A percentile compares a stretch with the other conserved stretches of the same genome.
Conservation (phyloP, 2,888 invertebrate species). For the Elegia similella region DNA sequence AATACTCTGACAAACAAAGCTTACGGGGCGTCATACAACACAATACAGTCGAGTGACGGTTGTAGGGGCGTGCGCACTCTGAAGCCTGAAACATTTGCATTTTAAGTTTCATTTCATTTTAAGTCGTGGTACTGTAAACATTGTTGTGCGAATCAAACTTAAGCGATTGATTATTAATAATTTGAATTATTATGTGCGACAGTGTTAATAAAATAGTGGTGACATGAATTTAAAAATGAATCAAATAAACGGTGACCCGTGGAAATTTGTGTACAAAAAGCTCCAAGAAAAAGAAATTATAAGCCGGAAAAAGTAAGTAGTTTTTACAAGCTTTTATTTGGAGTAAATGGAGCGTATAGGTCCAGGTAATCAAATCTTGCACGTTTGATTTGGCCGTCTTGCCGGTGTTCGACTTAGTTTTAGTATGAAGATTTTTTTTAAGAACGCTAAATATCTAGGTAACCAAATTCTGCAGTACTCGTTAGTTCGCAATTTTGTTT, state of each 20-base stretch:
- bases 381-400: too few relatives aligned
- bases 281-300: conserved; percentile 67
- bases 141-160: too few relatives aligned
- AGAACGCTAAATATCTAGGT: too few relatives aligned
- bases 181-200: neutral
- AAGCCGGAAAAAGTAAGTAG: conserved; percentile 61
- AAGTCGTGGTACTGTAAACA: too few relatives aligned
- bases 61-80: conserved; percentile 44
- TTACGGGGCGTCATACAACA: conserved; percentile 39
- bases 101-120: conserved; percentile 3
- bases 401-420: too few relatives aligned
- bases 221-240: conserved; percentile 17
- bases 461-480: too few relatives aligned
- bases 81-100: conserved; percentile 52
- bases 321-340: too few relatives aligned
- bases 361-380: too few relatives aligned
- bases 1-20: conserved; percentile 63
- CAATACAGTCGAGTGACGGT: conserved; percentile 39
- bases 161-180: too few relatives aligned
- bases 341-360: too few relatives aligned
- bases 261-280: conserved; percentile 66
- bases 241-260: conserved; percentile 53
- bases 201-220: neutral
- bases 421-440: too few relatives aligned
- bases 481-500: too few relatives aligned